Conservation (phyloP, 2,888 invertebrate species). For the Halictus quadricinctus region DNA sequence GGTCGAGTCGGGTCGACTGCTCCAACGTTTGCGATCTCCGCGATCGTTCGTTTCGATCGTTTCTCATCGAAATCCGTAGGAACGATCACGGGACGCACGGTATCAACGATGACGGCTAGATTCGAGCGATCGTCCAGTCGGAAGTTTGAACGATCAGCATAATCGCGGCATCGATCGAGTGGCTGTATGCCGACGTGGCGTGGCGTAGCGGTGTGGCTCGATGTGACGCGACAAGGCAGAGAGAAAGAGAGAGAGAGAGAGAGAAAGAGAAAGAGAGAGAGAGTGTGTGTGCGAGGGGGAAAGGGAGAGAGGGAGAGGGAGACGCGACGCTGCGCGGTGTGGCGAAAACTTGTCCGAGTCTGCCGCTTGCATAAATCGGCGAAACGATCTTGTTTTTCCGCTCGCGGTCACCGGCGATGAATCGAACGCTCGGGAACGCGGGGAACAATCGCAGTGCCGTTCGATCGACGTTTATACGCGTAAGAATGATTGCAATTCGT, state of each 20-base stretch:
- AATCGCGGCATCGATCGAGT: background rate
- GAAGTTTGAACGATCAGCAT: background rate
- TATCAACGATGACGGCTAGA: background rate
- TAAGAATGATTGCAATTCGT: conserved; percentile 70
- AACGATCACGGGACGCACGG: background rate
- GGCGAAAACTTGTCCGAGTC: conserved; percentile 9
- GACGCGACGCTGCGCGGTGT: background rate
- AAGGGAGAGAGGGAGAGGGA: background rate
- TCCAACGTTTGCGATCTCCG: background rate
- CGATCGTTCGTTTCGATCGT: conserved; percentile 4
- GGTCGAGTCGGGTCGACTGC: background rate
- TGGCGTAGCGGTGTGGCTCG: background rate
- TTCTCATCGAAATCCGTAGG: background rate
- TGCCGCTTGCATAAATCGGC: conserved; percentile 33
- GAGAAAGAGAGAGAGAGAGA: background rate
- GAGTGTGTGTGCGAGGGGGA: too few species aligned
- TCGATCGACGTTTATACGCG: conserved; percentile 70
- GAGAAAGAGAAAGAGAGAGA: background rate
- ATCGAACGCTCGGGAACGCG: conserved; percentile 44
- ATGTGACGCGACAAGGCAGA: background rate
- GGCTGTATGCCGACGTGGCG: background rate
- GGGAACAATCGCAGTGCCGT: conserved; percentile 66
- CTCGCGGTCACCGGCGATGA: conserved; percentile 51
- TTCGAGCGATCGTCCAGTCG: background rate
- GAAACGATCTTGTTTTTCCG: conserved; percentile 61